Conservation (phyloP, 2,113 vertebrate species). For the Phainopepla nitens region DNA sequence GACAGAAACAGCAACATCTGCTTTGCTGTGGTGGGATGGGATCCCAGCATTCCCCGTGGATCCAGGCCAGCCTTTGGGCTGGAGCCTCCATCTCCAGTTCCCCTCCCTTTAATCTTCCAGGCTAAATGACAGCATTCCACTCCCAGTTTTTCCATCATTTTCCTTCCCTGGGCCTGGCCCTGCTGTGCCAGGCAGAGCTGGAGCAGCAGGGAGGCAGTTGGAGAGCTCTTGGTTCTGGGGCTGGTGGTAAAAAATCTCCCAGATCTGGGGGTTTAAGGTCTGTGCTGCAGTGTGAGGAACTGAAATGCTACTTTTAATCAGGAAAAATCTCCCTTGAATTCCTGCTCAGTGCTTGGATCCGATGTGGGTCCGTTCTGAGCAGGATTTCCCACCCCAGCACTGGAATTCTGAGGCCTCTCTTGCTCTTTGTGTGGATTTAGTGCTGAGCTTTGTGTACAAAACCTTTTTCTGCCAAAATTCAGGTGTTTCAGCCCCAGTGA, state of each 20-base stretch:
- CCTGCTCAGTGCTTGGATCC: neutral
- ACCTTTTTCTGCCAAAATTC: neutral
- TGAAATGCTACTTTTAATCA: neutral
- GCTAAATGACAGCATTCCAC: neutral
- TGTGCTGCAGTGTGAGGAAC: neutral
- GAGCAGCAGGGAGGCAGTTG: neutral
- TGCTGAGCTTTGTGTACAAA: neutral
- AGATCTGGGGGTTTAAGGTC: neutral
- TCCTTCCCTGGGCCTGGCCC: neutral
- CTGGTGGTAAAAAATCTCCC: neutral
- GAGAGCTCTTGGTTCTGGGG: too few species aligned
- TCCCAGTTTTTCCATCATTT: rapidly evolving
- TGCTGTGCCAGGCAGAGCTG: neutral
- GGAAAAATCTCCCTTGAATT: neutral
- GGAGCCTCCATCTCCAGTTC: too few species aligned
- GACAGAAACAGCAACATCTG: too few species aligned
- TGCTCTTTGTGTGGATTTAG: neutral
- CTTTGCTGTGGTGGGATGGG: too few species aligned
- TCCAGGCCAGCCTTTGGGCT: too few species aligned
- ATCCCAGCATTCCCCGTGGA: too few species aligned
- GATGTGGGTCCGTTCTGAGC: rapidly evolving
- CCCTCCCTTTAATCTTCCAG: neutral
- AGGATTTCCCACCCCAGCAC: neutral
- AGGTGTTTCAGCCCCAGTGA: neutral
- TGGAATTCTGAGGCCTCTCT: neutral